Evolutionary conservation across 2,888 invertebrate species (phyloP).

Genomic region (Ellobium chinense): DNA sequence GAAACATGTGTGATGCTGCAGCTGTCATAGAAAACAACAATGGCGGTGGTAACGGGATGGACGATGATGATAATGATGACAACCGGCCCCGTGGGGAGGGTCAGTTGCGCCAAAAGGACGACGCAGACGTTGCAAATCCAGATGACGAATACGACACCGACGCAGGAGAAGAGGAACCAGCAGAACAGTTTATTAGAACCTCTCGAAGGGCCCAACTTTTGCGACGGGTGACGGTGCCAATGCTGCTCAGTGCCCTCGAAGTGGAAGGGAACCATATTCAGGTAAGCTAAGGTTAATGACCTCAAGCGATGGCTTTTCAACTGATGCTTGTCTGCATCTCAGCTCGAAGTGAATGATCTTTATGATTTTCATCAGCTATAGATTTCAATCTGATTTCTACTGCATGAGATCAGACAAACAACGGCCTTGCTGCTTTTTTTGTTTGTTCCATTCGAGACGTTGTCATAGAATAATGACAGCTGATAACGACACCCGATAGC

Average conservation of each 20-base stretch:
- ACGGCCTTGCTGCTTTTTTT: too few relatives aligned
- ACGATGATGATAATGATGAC: constrained; percentile 31
- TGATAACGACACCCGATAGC: too few relatives aligned
- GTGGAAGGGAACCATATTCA: constrained; percentile 46
- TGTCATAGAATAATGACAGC: too few relatives aligned
- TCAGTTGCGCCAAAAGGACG: not conserved
- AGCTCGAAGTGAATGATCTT: too few relatives aligned
- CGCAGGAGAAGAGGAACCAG: not conserved
- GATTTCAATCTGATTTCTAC: too few relatives aligned
- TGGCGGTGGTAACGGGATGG: constrained; percentile 15
- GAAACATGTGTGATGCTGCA: constrained; percentile 4
- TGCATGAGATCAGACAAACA: too few relatives aligned
- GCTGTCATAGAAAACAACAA: not conserved
- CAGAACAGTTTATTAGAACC: not conserved
- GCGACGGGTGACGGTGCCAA: constrained; percentile 47
- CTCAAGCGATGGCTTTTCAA: too few relatives aligned
- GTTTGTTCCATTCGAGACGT: not conserved
- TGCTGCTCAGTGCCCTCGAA: constrained; percentile 51
- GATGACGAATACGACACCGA: not conserved
- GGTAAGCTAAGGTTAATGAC: constrained; percentile 18
- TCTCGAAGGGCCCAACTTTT: not conserved
- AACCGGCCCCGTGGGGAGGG: not conserved
- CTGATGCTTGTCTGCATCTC: too few relatives aligned
- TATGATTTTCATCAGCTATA: too few relatives aligned
- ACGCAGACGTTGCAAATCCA: not conserved